Evolutionary conservation across 30 jellyfish, hydroid and myxozoan genomes (phyloP).

Genomic region (Sanderia malayensis): DNA sequence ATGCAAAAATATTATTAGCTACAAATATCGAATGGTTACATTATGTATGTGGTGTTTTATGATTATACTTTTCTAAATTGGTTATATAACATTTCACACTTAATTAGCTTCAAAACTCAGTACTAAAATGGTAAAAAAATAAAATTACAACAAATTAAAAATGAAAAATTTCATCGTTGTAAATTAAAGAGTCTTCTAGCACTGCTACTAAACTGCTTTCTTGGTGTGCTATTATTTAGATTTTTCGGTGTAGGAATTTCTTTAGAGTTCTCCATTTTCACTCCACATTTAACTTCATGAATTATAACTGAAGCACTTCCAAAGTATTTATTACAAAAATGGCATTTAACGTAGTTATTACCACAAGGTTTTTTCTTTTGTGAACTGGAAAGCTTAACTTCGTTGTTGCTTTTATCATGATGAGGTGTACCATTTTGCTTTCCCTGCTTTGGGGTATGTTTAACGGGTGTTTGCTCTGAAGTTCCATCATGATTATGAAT

Average conservation of each 20-base stretch:
- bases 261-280: constrained; percentile 26
- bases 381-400: not conserved
- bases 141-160: not conserved
- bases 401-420: not conserved
- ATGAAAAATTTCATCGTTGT: constrained; percentile 12
- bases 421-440: not conserved
- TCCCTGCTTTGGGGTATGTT: not conserved
- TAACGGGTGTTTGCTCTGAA: not conserved
- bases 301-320: constrained; percentile 69
- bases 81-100: too few species aligned
- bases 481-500: too few species aligned
- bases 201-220: not conserved
- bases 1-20: too few species aligned
- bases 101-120: not conserved
- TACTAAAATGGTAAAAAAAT: too few species aligned
- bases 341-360: constrained; percentile 35
- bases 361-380: constrained; percentile 1
- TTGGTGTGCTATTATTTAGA: not conserved
- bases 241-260: constrained; percentile 17
- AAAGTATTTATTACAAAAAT: constrained; percentile 48
- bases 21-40: too few species aligned
- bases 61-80: too few species aligned
- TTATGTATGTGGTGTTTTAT: too few species aligned
- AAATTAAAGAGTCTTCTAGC: constrained; percentile 10
- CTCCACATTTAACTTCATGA: constrained; percentile 55